Evolutionary conservation across 2,113 vertebrate species (phyloP).

Genomic region (Garra rufa): DNA sequence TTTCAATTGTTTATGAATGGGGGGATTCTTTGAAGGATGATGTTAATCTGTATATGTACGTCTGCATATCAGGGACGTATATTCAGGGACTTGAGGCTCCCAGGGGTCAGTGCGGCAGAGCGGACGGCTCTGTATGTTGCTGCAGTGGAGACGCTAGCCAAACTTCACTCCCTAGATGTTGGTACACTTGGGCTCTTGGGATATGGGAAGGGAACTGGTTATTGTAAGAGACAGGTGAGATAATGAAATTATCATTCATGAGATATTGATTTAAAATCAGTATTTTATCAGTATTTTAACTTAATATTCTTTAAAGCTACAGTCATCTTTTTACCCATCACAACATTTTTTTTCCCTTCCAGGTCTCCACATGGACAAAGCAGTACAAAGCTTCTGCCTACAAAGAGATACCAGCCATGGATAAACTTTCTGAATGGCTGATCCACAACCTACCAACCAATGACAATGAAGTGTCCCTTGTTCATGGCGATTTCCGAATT

Average conservation of each 20-base stretch:
- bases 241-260: not conserved
- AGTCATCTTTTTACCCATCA: not conserved
- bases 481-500: conserved; percentile 90
- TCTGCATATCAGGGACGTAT: conserved; percentile 82
- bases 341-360: not conserved
- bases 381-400: conserved; percentile 87
- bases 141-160: conserved; percentile 82
- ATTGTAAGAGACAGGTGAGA: conserved; percentile 89
- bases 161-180: conserved; percentile 82
- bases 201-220: conserved; percentile 84
- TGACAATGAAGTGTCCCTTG: conserved; percentile 82
- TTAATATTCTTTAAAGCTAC: not conserved
- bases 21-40: not conserved
- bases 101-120: conserved; percentile 82
- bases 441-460: conserved; percentile 80
- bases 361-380: conserved; percentile 92
- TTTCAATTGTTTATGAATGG: not conserved
- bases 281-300: not conserved
- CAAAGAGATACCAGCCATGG: conserved; percentile 84
- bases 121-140: conserved; percentile 86
- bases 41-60: not conserved
- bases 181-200: conserved; percentile 77
- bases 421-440: conserved; percentile 85
- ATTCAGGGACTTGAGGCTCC: conserved; percentile 82
- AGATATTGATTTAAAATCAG: not conserved